These are phyloP conservation scores for Tylochromis polylepis DNA, from an alignment of 2,113 vertebrate species.

Conservation along the genomic window DNA sequence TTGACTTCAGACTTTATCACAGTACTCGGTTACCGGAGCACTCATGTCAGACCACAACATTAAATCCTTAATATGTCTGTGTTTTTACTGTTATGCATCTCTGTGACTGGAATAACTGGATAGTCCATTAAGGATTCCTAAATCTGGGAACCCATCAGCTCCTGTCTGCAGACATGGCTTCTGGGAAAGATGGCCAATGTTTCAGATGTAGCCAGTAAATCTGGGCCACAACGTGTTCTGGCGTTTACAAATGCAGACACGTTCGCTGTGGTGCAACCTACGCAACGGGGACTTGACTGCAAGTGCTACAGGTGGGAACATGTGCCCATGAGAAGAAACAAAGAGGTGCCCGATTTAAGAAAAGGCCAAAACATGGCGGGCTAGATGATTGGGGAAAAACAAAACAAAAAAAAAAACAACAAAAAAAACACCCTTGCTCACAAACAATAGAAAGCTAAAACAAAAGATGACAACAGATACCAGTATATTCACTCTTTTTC, in stretches of 20 bases:
- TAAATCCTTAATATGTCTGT: rapidly evolving
- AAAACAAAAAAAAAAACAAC: not conserved
- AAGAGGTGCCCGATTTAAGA: not conserved
- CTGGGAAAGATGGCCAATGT: not conserved
- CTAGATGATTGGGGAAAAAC: not conserved
- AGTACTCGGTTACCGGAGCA: not conserved
- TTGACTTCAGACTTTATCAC: not conserved
- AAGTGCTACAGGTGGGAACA: not conserved
- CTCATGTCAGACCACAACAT: not conserved
- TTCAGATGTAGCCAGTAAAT: not conserved
- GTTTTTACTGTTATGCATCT: not conserved
- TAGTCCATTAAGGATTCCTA: not conserved
- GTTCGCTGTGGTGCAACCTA: not conserved
- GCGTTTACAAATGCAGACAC: not conserved
- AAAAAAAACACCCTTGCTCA: not conserved
- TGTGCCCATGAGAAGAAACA: not conserved
- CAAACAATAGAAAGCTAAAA: not conserved
- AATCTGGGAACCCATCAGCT: not conserved
- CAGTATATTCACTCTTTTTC: not conserved
- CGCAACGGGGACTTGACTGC: not conserved
- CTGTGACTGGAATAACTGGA: not conserved
- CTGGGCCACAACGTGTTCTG: not conserved
- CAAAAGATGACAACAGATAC: rapidly evolving
- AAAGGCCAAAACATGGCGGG: not conserved
- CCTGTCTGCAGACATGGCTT: not conserved